phyloP scores from a whole-genome alignment of 35 echinoderm and acorn worm genomes.

The Heliocidaris tuberculata region DNA sequence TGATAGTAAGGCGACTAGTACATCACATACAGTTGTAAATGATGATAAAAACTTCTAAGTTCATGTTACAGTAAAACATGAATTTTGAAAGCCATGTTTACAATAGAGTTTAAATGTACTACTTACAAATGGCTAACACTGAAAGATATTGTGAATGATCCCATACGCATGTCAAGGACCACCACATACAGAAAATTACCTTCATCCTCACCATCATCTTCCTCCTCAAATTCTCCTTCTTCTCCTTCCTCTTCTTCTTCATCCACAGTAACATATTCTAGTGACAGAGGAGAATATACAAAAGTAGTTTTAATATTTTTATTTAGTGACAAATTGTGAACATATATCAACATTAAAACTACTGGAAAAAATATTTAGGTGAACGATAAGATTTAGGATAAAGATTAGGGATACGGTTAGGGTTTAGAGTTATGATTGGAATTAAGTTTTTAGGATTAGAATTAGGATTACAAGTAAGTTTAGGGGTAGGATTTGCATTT shows the following conservation, averaged over 20 bases:
- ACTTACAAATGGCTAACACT: neutral
- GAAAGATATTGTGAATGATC: neutral
- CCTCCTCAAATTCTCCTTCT: neutral
- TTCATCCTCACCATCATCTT: conserved; percentile 45
- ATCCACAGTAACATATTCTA: conserved; percentile 26
- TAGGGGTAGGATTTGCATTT: too few relatives aligned
- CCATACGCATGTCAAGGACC: neutral
- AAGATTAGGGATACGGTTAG: neutral
- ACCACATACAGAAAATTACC: neutral
- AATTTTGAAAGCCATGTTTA: neutral
- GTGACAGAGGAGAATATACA: neutral
- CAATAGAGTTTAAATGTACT: neutral
- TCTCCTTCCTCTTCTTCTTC: neutral
- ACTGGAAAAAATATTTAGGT: too few relatives aligned
- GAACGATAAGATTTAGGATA: too few relatives aligned
- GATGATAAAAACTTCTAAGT: too few relatives aligned
- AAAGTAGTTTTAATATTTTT: neutral
- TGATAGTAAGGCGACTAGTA: too few relatives aligned
- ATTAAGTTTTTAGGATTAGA: neutral
- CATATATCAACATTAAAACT: too few relatives aligned
- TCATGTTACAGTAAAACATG: too few relatives aligned
- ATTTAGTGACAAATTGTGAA: neutral
- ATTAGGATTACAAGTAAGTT: neutral
- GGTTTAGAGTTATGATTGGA: neutral
- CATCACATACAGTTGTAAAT: too few relatives aligned